These are phyloP conservation scores for Schizopygopsis pylzovi DNA, from an alignment of 2,797 vertebrate species.

Conservation along the genomic window DNA sequence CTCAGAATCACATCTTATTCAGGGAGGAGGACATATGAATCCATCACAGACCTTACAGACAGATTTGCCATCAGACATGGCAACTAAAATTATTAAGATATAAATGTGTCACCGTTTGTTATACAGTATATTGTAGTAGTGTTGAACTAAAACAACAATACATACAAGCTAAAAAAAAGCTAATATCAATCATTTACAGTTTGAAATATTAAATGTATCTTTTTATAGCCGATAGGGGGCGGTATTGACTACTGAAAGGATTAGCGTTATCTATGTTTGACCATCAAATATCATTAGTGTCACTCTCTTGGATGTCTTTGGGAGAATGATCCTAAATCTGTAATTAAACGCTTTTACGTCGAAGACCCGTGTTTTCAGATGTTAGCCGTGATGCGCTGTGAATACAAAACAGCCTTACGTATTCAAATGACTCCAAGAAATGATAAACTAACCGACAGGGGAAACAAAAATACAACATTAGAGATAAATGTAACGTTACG, in stretches of 20 bases:
- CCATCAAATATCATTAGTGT: slow-evolving; percentile 53
- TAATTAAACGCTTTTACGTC: slow-evolving; percentile 26
- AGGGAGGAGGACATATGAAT: not conserved
- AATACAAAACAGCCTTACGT: slow-evolving; percentile 1
- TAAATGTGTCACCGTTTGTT: not conserved
- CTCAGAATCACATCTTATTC: slow-evolving; percentile 33
- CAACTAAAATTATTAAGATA: not conserved
- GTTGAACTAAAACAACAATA: not conserved
- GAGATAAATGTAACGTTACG: not conserved
- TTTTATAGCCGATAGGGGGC: slow-evolving; percentile 59
- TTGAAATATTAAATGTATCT: not conserved
- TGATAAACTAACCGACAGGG: not conserved
- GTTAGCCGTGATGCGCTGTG: not conserved
- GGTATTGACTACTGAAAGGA: slow-evolving; percentile 60
- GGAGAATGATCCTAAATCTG: slow-evolving; percentile 41
- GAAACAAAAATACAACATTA: not conserved
- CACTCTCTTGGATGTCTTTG: slow-evolving; percentile 48
- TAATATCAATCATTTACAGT: not conserved
- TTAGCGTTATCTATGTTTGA: slow-evolving; percentile 45
- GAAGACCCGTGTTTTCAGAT: slow-evolving; percentile 14
- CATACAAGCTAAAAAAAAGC: not conserved
- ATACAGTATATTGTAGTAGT: not conserved
- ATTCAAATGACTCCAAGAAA: not conserved
- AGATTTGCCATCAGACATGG: not conserved
- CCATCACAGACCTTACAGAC: not conserved